Base-by-base conservation (phyloP, 37 sponge, comb jelly and placozoan genomes). In the Petrosia ficiformis region DNA sequence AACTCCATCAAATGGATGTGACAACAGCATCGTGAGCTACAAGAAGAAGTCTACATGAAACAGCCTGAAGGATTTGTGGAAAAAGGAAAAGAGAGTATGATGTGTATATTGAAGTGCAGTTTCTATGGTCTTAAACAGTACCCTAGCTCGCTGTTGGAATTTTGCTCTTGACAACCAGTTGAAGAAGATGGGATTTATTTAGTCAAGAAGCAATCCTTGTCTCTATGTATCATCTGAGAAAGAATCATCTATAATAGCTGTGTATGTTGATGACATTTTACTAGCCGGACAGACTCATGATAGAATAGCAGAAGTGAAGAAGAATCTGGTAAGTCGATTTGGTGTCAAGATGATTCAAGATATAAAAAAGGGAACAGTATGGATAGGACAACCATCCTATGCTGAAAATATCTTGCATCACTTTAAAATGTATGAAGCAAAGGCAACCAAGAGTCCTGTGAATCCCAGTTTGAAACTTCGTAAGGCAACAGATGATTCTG, bases 41-140 rank as follows among this genome's bases (percentile, higher is more conserved):
- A 85, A 39, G 80, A 85, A 52, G 79, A 57, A 39, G 74, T 85
- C 42, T 85, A 79, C 60, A 85, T 85, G 86, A 10, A 57, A 24
- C 80, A 85, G 40, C 79, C 86, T 11, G 70, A 78, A 37, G 80
- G 86, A 5, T 85, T 56, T 36, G 69, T 73, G 14, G 28, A 32
- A 66, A 39, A 24, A 69, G 70, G 74, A 26, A 6, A 73, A 39
- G 84, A 77, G 40, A 64, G 76, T 25, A 32, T 84, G n/a, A 74
- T 79, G 24, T 85, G 79, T 29, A 69, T 38, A 42, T 54, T 84
- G 33, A 77, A 70, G 68, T 73, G 59, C 39, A 79, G 80, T 54
- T 59, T 86, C 35, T 87, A 87, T 67, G 88, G 88, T 19, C 64
- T 87, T 14, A 87, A 87, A 67, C 88, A 87, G 72, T 80, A 80